Conservation (phyloP, 2,797 vertebrate species). For the Pyrrhura leucotis region DNA sequence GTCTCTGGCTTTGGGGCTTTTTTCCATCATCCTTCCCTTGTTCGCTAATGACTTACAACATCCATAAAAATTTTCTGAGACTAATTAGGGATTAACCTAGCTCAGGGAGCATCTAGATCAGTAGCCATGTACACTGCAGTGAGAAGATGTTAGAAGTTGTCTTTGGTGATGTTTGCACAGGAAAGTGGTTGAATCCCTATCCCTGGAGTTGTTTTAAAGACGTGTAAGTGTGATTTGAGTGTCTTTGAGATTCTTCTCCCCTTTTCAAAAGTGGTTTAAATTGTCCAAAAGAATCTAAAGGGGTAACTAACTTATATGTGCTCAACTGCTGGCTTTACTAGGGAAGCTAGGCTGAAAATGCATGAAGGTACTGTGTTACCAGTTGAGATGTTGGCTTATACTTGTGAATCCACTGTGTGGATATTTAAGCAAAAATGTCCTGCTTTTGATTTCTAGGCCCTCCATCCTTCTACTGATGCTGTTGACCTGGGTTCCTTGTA, state of each 20-base stretch:
- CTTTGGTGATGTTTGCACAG: neutral
- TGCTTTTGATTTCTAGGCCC: neutral
- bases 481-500: neutral
- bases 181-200: neutral
- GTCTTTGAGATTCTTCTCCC: neutral
- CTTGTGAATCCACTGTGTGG: neutral
- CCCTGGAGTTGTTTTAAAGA: neutral
- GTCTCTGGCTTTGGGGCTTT: neutral
- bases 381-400: neutral
- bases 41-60: neutral
- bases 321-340: neutral
- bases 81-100: neutral
- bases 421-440: neutral
- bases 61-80: neutral
- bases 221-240: neutral
- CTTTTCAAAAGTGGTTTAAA: neutral
- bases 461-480: neutral
- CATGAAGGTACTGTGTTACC: neutral
- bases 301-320: neutral
- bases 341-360: neutral
- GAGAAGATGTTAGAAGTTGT: neutral
- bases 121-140: neutral
- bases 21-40: neutral
- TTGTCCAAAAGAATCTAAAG: neutral
- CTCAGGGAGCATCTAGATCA: neutral